Evolutionary conservation across 1,140 invertebrate genomes (phyloP), one percentile per base, ranked within the genome.

Genomic region (Globodera ellingtonae): DNA sequence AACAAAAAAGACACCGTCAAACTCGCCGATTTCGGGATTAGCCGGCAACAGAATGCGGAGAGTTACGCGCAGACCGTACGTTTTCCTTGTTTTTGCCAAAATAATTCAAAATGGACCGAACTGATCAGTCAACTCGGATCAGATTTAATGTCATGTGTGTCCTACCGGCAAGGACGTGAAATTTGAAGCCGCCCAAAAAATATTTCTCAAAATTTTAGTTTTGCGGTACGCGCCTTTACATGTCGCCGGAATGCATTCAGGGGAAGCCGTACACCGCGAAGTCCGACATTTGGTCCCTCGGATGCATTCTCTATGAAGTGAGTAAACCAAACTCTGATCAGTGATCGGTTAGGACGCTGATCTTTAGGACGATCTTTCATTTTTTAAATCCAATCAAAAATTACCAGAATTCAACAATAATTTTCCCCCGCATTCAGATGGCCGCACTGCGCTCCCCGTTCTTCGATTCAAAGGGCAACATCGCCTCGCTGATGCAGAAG

Each of bases 151-250:
- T 35, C 35, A 1, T 35, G 35, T 35, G 35, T 35, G 35, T 2
- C 35, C 35, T 35, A 35, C 35, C 35, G 35, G 35, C 35, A 35
- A 35, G n/a, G n/a, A n/a, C n/a, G n/a, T n/a, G n/a, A n/a, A 35
- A 35, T 35, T 35, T 35, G 35, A 35, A 2, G 35, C 35, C 35
- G 35, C 35, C 35, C 0, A 35, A 35, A 35, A 35, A 35, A 1
- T 0, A 1, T 35, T 18, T 0, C 18, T 59, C 1, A 35, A 35
- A 35, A 35, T 35, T 35, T 18, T 18, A 59, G 35, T 70, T 82
- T 77, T 84, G 81, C 52, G 81, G 81, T 21, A 82, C 81, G 35
- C 81, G 77, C 9, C 84, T 84, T 71, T 82, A 82, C 52, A 83
- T 82, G 81, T 59, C 81, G 62, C 81, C 81, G 4, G 81, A 82